A percentile compares a stretch with the other conserved stretches of the same genome.
phyloP scores from a whole-genome alignment of 1,140 invertebrate genomes.

The Cyclargus thomasi region DNA sequence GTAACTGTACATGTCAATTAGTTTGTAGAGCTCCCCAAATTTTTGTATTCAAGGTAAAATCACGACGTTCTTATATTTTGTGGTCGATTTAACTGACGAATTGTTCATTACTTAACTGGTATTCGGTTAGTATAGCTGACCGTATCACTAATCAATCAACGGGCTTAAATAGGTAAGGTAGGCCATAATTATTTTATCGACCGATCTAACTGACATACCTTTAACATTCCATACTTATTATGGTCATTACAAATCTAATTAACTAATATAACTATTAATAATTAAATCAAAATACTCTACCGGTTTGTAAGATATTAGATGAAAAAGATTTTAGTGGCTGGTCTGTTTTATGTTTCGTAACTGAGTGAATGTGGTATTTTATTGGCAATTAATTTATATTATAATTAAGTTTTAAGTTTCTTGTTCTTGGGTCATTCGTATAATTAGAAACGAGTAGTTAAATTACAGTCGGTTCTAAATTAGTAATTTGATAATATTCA shows the following conservation, averaged over 20 bases:
- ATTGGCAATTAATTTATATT: background rate
- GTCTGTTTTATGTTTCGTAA: background rate
- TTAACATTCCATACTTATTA: constrained; percentile 6
- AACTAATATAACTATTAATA: background rate
- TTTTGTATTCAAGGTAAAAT: no score
- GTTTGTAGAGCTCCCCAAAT: no score
- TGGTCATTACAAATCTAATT: background rate
- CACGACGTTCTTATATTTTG: background rate
- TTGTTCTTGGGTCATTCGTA: background rate
- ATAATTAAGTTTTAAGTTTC: constrained; percentile 1
- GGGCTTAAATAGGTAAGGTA: background rate
- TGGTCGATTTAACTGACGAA: background rate
- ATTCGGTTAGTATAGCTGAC: background rate
- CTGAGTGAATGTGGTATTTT: background rate
- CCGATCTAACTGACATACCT: constrained; percentile 1
- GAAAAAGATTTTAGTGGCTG: background rate
- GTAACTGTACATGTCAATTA: background rate
- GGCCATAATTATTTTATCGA: background rate
- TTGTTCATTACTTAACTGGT: background rate
- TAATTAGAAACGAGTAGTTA: background rate
- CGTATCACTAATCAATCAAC: background rate
- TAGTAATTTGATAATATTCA: no score
- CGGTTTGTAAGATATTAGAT: constrained; percentile 21
- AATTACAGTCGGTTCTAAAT: no score
- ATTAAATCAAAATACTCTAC: constrained; percentile 21